These are phyloP conservation scores for Nestor notabilis DNA, from an alignment of 2,113 vertebrate species.

Conservation along the genomic window DNA sequence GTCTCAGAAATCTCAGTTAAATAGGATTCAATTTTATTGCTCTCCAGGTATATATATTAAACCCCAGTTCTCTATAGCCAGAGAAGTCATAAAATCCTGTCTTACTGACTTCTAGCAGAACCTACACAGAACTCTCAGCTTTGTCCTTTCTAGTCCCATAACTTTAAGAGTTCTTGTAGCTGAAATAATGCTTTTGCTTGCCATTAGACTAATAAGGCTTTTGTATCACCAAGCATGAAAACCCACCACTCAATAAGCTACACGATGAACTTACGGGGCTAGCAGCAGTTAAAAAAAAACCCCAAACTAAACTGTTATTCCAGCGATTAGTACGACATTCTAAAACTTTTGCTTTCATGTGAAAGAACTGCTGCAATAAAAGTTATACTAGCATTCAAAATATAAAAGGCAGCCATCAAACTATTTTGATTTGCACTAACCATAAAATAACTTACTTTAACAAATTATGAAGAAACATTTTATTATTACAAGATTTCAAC, in stretches of 20 bases:
- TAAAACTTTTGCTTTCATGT: not conserved
- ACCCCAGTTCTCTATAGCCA: not conserved
- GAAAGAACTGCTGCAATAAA: not conserved
- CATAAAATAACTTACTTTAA: not conserved
- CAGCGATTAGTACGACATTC: not conserved
- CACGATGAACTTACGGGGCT: not conserved
- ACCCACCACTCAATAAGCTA: not conserved
- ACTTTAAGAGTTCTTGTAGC: not conserved
- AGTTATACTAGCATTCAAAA: not conserved
- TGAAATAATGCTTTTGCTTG: not conserved
- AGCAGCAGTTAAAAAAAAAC: not conserved
- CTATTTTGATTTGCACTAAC: rapidly evolving
- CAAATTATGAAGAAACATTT: not conserved
- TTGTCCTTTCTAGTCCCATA: not conserved
- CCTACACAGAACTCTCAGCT: not conserved
- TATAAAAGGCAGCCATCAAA: not conserved
- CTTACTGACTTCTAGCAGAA: not conserved
- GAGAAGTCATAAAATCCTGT: not conserved
- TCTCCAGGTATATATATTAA: not conserved
- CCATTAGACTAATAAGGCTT: not conserved
- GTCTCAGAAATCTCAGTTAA: not conserved
- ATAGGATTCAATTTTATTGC: not conserved
- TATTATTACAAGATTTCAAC: not conserved
- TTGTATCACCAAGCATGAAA: not conserved
- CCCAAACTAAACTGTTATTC: not conserved